Percentiles rank a stretch among this genome's conserved stretches.
Evolutionary conservation across 2,113 vertebrate species (phyloP).

Genomic region (Lipotes vexillifer): DNA sequence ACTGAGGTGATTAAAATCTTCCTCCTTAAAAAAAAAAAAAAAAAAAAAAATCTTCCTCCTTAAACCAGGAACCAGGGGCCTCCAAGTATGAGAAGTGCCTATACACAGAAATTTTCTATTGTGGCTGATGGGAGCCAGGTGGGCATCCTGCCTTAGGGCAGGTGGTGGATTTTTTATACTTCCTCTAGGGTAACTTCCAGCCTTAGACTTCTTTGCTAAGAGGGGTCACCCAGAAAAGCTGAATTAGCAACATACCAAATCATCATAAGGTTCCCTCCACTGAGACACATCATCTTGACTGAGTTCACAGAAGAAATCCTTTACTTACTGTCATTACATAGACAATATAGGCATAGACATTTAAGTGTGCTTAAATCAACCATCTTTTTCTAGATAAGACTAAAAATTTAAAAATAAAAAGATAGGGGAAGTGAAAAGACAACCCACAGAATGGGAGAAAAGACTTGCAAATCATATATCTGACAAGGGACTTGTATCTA

Average conservation of each 20-base stretch:
- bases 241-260: neutral
- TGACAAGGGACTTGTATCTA: too few species aligned
- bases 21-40: constrained; percentile 71
- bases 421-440: too few species aligned
- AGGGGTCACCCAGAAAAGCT: neutral
- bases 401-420: constrained; percentile 35
- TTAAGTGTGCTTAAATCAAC: neutral
- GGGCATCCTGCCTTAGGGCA: neutral
- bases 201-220: neutral
- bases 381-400: neutral
- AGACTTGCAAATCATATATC: too few species aligned
- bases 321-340: neutral
- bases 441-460: too few species aligned
- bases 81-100: constrained; percentile 67
- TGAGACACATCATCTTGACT: neutral
- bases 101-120: constrained; percentile 37
- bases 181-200: neutral
- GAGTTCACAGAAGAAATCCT: neutral
- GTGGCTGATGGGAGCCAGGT: neutral
- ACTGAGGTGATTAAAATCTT: constrained; percentile 72
- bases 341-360: neutral
- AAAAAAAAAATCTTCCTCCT: constrained; percentile 73
- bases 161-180: neutral
- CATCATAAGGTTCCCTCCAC: neutral
- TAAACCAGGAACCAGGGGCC: constrained; percentile 49